These are phyloP conservation scores for Lycocorax pyrrhopterus DNA, from an alignment of 2,113 vertebrate genomes.

Conservation along the genomic window DNA sequence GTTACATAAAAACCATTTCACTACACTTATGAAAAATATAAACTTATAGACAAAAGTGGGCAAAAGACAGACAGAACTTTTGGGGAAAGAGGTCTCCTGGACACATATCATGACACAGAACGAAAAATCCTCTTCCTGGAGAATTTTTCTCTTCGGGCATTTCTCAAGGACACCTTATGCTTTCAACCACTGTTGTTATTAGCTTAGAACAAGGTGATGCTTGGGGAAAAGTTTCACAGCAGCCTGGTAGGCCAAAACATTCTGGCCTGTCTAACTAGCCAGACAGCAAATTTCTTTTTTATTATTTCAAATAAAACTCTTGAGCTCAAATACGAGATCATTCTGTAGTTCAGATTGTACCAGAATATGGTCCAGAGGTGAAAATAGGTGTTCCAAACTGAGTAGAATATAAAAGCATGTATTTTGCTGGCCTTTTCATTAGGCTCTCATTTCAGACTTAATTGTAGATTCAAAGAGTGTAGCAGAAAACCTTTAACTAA, in stretches of 20 bases:
- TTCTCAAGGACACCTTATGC: background rate
- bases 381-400: background rate
- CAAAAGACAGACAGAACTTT: background rate
- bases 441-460: background rate
- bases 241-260: background rate
- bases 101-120: background rate
- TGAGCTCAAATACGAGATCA: background rate
- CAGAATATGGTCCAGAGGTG: background rate
- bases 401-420: background rate
- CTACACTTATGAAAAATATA: slow-evolving; percentile 62
- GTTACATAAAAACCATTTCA: slow-evolving; percentile 63
- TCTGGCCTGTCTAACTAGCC: background rate
- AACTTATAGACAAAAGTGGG: background rate
- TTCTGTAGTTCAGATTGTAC: background rate
- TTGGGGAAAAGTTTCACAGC: background rate
- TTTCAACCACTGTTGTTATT: background rate
- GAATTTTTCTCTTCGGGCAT: background rate
- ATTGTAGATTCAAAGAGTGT: background rate
- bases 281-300: background rate
- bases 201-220: background rate
- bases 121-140: background rate
- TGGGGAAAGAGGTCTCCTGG: background rate
- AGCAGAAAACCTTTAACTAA: background rate
- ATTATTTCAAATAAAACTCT: background rate
- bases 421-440: background rate